Evolutionary conservation across 2,888 invertebrate species (phyloP).

Genomic region (Phaonia tiefii): DNA sequence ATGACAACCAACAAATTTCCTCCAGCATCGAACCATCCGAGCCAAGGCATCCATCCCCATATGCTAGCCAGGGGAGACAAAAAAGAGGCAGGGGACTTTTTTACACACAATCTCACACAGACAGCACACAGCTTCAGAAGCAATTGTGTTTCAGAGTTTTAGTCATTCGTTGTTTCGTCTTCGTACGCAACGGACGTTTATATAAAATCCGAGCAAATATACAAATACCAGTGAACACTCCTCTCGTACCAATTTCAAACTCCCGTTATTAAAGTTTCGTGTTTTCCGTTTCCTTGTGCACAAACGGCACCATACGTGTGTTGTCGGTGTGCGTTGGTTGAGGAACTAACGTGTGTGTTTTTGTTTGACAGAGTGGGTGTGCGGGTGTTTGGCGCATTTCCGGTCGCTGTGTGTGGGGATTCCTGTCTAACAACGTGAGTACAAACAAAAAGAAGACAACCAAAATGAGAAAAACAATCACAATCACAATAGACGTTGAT

Average conservation of each 20-base stretch:
- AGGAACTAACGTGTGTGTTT: background rate
- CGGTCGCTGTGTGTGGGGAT: background rate
- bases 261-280: constrained; percentile 9
- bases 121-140: constrained; percentile 34
- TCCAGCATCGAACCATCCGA: background rate
- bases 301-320: background rate
- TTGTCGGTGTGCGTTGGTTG: background rate
- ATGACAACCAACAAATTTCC: constrained; percentile 14
- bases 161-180: constrained; percentile 66
- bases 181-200: constrained; percentile 66
- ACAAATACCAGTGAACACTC: background rate
- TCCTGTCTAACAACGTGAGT: background rate
- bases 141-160: constrained; percentile 48
- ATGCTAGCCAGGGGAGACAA: constrained; percentile 21
- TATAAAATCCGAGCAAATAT: constrained; percentile 10
- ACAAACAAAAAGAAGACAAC: background rate
- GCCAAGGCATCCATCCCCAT: constrained; percentile 1
- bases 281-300: background rate
- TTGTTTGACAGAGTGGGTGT: background rate
- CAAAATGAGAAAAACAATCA: too few relatives aligned
- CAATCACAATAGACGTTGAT: background rate
- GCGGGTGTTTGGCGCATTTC: background rate
- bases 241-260: constrained; percentile 16
- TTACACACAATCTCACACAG: constrained; percentile 28
- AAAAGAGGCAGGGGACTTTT: constrained; percentile 1